Conservation (phyloP, 2,797 vertebrate species). For the Sebastes jordani region DNA sequence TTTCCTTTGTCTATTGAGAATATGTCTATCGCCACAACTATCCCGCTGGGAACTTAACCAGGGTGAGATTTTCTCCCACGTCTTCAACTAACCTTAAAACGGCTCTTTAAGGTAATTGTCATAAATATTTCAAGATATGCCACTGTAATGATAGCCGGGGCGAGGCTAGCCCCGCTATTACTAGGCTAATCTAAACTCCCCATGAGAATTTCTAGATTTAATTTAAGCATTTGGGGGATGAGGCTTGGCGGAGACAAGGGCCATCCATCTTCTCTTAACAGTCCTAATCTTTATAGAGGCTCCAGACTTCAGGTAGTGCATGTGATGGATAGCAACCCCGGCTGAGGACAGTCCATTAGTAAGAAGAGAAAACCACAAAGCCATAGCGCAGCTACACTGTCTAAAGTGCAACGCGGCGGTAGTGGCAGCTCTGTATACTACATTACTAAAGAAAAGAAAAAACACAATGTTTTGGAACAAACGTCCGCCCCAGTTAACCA, state of each 20-base stretch:
- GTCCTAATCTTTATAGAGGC: conserved; percentile 93
- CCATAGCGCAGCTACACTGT: conserved; percentile 68
- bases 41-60: conserved; percentile 48
- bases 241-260: conserved; percentile 83
- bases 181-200: conserved; percentile 87
- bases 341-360: conserved; percentile 80
- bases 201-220: conserved; percentile 87
- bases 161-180: conserved; percentile 70
- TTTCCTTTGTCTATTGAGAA: conserved; percentile 34
- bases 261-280: conserved; percentile 94
- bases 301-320: conserved; percentile 85
- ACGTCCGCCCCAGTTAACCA: conserved; percentile 62
- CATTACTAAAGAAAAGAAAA: conserved; percentile 44
- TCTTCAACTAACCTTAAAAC: conserved; percentile 59
- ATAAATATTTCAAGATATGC: conserved; percentile 73
- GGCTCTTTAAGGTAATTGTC: conserved; percentile 64
- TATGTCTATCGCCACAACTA: conserved; percentile 18
- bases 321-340: conserved; percentile 88
- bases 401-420: conserved; percentile 62
- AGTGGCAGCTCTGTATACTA: conserved; percentile 59
- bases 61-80: conserved; percentile 42
- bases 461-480: conserved; percentile 56
- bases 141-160: conserved; percentile 64
- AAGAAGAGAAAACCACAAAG: conserved; percentile 73
- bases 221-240: conserved; percentile 88